phyloP scores from a whole-genome alignment of 92 coral and sea anemone species.

The Paragorgia papillata region DNA sequence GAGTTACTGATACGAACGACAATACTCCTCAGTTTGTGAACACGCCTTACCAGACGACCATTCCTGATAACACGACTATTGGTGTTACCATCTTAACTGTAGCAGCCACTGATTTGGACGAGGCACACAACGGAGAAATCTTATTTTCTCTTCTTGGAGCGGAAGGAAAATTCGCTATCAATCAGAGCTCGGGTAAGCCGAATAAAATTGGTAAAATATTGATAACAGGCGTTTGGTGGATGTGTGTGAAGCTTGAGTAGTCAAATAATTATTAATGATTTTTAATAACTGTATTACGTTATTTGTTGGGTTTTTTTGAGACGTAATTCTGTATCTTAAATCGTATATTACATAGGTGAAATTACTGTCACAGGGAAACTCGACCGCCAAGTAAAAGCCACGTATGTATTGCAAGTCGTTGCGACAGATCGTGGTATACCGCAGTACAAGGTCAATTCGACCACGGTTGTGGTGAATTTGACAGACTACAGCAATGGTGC shows the following conservation, averaged over 20 bases:
- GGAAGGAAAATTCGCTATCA: constrained; percentile 37
- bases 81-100: constrained; percentile 15
- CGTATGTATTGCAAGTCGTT: constrained; percentile 14
- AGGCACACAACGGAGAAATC: constrained; percentile 31
- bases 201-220: not conserved
- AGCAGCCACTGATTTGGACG: constrained; percentile 15
- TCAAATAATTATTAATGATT: too few relatives aligned
- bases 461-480: constrained; percentile 16
- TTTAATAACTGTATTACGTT: too few relatives aligned
- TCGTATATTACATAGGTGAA: constrained; percentile 1
- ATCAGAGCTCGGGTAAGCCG: constrained; percentile 24
- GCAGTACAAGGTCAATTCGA: constrained; percentile 27
- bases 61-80: constrained; percentile 64
- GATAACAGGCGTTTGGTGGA: not conserved
- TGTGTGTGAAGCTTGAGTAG: too few relatives aligned
- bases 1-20: constrained; percentile 29
- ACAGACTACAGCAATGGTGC: constrained; percentile 42
- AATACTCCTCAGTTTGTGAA: constrained; percentile 28
- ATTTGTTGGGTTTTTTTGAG: too few relatives aligned
- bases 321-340: too few relatives aligned
- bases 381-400: constrained; percentile 27
- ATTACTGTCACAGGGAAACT: constrained; percentile 25
- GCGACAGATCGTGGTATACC: constrained; percentile 43
- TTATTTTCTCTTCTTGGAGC: constrained; percentile 28
- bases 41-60: constrained; percentile 68